phyloP scores from a whole-genome alignment of 2,888 invertebrate genomes.

The Ornithoptera priamus region DNA sequence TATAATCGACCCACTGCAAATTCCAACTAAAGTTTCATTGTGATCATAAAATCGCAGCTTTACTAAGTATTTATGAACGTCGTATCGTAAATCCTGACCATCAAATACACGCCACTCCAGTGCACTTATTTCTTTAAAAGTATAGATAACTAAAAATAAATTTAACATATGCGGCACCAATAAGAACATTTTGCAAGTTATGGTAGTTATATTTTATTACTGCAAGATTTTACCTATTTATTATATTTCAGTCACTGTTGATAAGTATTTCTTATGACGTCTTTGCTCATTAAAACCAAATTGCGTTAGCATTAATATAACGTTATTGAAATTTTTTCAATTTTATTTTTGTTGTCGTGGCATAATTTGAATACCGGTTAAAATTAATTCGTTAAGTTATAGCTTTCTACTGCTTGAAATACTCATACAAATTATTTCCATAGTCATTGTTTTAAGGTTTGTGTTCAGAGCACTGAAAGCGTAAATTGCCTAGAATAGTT shows the following conservation, averaged over 20 bases:
- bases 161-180: slow-evolving; percentile 1
- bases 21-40: not conserved
- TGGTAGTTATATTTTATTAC: not conserved
- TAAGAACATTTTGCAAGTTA: slow-evolving; percentile 19
- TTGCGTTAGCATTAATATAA: not conserved
- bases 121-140: slow-evolving; percentile 6
- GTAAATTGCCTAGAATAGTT: not conserved
- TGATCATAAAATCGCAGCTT: not conserved
- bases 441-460: not conserved
- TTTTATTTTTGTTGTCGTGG: not conserved
- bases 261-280: slow-evolving; percentile 8
- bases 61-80: slow-evolving; percentile 22
- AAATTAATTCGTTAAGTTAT: not conserved
- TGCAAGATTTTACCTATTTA: slow-evolving; percentile 9
- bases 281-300: not conserved
- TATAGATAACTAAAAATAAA: slow-evolving; percentile 11
- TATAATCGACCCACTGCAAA: slow-evolving; percentile 20
- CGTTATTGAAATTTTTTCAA: not conserved
- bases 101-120: slow-evolving; percentile 21
- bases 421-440: not conserved
- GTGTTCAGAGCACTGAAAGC: not conserved
- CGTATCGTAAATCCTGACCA: slow-evolving; percentile 13
- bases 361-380: not conserved
- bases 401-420: not conserved
- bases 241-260: not conserved